A percentile compares a stretch with the other conserved stretches of the same genome.
Conservation (phyloP, 2,888 invertebrate genomes). For the Drosophila bunnanda region DNA sequence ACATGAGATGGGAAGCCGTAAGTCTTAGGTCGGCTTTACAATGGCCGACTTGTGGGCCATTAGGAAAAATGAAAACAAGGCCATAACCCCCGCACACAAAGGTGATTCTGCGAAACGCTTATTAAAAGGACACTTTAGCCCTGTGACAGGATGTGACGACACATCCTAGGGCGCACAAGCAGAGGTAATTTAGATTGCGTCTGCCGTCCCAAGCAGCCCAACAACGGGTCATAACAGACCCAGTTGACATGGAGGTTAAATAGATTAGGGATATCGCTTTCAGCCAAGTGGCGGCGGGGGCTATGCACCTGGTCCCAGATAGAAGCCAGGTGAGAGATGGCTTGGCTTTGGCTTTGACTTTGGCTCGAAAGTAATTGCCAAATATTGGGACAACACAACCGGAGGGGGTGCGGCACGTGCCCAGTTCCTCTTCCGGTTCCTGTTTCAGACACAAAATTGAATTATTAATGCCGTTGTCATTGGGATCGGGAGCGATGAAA, state of each 20-base stretch:
- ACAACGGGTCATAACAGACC: slow-evolving; percentile 29
- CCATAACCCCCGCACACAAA: slow-evolving; percentile 35
- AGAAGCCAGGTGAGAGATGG: slow-evolving; percentile 10
- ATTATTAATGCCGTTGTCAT: slow-evolving; percentile 79
- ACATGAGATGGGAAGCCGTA: slow-evolving; percentile 51
- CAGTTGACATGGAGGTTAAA: slow-evolving; percentile 73
- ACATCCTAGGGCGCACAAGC: slow-evolving; percentile 63
- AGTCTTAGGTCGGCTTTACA: slow-evolving; percentile 72
- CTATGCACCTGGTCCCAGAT: slow-evolving; percentile 13
- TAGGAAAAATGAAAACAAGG: slow-evolving; percentile 68
- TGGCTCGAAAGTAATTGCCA: slow-evolving; percentile 71
- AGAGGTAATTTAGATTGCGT: slow-evolving; percentile 74
- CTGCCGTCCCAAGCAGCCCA: slow-evolving; percentile 18
- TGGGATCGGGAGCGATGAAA: slow-evolving; percentile 59
- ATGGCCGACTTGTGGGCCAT: slow-evolving; percentile 77
- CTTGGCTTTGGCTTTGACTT: slow-evolving; percentile 5
- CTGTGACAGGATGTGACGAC: slow-evolving; percentile 46
- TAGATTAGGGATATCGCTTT: slow-evolving; percentile 78
- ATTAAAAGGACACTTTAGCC: slow-evolving; percentile 75
- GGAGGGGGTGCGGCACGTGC: slow-evolving; percentile 9
- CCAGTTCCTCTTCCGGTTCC: slow-evolving; percentile 19
- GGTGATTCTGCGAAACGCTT: slow-evolving; percentile 63
- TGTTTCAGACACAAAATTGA: slow-evolving; percentile 62
- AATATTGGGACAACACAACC: slow-evolving; percentile 71
- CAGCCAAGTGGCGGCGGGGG: slow-evolving; percentile 55